phyloP scores from a whole-genome alignment of 2,113 vertebrate species.

The Oreochromis niloticus region DNA sequence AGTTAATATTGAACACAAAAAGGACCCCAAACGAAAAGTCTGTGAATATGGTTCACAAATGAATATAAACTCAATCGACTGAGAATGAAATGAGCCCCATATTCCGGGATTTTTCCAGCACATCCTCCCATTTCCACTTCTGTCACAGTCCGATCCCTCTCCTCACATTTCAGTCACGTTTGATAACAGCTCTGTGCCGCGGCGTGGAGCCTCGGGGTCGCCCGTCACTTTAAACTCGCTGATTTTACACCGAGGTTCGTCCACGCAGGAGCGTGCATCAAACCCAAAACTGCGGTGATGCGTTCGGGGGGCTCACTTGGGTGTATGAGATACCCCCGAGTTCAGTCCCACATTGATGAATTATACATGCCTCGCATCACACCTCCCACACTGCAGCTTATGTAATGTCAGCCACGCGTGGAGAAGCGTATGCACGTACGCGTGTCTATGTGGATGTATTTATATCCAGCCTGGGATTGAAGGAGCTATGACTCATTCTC shows the following conservation, averaged over 20 bases:
- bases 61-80: not conserved
- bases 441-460: constrained; percentile 54
- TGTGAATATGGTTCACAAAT: not conserved
- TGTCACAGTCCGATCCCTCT: not conserved
- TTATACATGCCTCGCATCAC: constrained; percentile 53
- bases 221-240: not conserved
- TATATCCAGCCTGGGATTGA: constrained; percentile 64
- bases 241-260: not conserved
- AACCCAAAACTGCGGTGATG: not conserved
- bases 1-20: not conserved
- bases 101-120: not conserved
- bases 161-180: not conserved
- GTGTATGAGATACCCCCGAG: constrained; percentile 10
- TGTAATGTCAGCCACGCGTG: constrained; percentile 58
- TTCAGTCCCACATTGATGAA: constrained; percentile 53
- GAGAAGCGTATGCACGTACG: constrained; percentile 28
- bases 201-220: not conserved
- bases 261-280: not conserved
- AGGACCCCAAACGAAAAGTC: not conserved
- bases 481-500: constrained; percentile 66
- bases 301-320: not conserved
- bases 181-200: not conserved
- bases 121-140: not conserved
- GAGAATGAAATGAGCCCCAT: not conserved
- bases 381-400: constrained; percentile 64